Evolutionary conservation across 23 tunicate species (phyloP), one percentile per base, ranked within the genome.

Genomic region (Trididemnum nubilum): DNA sequence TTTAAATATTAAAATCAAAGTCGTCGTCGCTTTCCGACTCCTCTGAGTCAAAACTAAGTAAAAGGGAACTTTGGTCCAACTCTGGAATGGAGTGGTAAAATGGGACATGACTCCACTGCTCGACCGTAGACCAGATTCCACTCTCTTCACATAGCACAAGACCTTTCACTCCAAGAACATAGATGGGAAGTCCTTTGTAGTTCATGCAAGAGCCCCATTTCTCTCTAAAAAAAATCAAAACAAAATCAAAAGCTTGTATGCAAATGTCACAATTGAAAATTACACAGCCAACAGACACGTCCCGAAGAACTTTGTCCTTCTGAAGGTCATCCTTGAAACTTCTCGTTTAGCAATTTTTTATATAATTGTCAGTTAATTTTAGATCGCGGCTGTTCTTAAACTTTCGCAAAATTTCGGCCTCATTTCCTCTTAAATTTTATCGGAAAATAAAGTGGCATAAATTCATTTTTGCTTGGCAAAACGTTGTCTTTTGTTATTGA

Each of bases 141-240:
- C 24, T 33, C 2, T 33, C 30, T 66, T 71, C 51, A 23, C 34
- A 36, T 30, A 82, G 27, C 3, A 82, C 24, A 28, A 82, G 23
- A 7, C 34, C 7, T 2, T 35, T 33, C 21, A 82, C 34, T 71
- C 71, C 71, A 28, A 71, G 67, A 51, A 82, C 86, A 21, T 40
- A 70, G 38, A 71, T 33, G 2, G 86, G 60, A 34, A 52, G 34
- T 3, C 34, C 7, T 36, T 82, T 82, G 69, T 82, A 51, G 26
- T 33, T 51, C 86, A 82, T 82, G 64, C 86, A 38, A n/a, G 64
- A 28, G 15, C 86, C 86, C 78, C 75, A 70, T 29, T 70, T 38
- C 29, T 52, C 36, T 35, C 86, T 82, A 69, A 15, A 15, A 69
- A 2, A 69, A 69, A 69, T 5, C n/a, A 30, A 21, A 32, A 49